Evolutionary conservation across 2,888 invertebrate genomes (phyloP).

Genomic region (Conistra vaccinii): DNA sequence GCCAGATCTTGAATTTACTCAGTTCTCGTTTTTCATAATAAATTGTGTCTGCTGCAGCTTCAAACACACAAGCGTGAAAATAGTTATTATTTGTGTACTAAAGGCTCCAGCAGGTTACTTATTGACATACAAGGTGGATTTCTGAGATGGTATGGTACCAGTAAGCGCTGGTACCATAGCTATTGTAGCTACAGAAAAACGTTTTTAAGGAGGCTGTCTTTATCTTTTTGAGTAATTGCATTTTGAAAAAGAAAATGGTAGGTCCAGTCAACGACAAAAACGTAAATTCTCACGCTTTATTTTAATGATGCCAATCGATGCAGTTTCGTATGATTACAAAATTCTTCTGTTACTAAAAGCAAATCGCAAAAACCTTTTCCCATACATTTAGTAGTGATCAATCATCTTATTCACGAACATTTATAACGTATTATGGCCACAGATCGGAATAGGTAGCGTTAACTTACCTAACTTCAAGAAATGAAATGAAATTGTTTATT

Average conservation of each 20-base stretch:
- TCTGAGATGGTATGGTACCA: no score
- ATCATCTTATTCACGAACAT: neutral
- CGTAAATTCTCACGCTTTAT: neutral
- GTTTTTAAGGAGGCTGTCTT: neutral
- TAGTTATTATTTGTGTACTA: slow-evolving; percentile 4
- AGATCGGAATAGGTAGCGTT: neutral
- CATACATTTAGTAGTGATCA: neutral
- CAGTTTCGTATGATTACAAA: neutral
- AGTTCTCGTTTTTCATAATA: neutral
- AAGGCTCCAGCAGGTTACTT: neutral
- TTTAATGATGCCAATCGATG: neutral
- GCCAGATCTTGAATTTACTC: slow-evolving; percentile 10
- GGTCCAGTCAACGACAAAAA: neutral
- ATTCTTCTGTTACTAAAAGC: neutral
- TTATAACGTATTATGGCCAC: neutral
- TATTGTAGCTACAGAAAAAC: neutral
- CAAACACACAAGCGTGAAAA: neutral
- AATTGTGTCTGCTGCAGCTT: neutral
- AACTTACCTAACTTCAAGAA: neutral
- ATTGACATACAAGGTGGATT: neutral
- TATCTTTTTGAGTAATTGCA: neutral
- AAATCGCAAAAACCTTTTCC: neutral
- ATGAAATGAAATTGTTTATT: no score
- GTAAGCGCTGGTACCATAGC: neutral
- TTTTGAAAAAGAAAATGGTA: neutral